These are phyloP conservation scores for Drosophila arawakana DNA, from an alignment of 1,140 invertebrate species.

Conservation along the genomic window DNA sequence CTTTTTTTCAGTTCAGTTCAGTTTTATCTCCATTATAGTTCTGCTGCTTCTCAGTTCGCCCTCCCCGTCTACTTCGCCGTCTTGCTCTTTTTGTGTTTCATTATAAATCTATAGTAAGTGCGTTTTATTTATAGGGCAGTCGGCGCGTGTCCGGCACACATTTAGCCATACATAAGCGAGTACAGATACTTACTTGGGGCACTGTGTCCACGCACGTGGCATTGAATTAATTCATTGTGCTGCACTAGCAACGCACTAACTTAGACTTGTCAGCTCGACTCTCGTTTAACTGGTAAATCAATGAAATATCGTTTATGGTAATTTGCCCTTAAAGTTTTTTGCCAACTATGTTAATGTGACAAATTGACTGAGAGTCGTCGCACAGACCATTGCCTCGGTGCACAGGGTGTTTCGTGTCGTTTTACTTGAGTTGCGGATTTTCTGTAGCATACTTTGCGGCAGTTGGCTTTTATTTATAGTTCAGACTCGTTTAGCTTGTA, in stretches of 20 bases:
- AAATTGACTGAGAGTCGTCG: neutral
- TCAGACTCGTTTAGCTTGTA: neutral
- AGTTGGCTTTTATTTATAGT: constrained; percentile 23
- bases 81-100: constrained; percentile 2
- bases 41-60: neutral
- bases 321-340: constrained; percentile 58
- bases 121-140: constrained; percentile 65
- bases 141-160: constrained; percentile 61
- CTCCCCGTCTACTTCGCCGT: neutral
- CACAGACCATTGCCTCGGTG: neutral
- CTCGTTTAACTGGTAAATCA: constrained; percentile 58
- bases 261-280: constrained; percentile 9
- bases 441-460: constrained; percentile 45
- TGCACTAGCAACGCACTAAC: neutral
- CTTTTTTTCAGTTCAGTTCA: neutral
- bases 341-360: constrained; percentile 68
- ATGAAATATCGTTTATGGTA: constrained; percentile 77
- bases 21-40: no score
- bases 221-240: constrained; percentile 47
- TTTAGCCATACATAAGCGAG: constrained; percentile 9
- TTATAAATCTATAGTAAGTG: constrained; percentile 38
- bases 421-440: neutral
- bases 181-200: neutral
- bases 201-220: constrained; percentile 20
- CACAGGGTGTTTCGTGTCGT: constrained; percentile 34